A percentile compares a stretch with the other conserved stretches of the same genome.
Evolutionary conservation across 2,888 invertebrate species (phyloP).

Genomic region (Drosophila lutescens): DNA sequence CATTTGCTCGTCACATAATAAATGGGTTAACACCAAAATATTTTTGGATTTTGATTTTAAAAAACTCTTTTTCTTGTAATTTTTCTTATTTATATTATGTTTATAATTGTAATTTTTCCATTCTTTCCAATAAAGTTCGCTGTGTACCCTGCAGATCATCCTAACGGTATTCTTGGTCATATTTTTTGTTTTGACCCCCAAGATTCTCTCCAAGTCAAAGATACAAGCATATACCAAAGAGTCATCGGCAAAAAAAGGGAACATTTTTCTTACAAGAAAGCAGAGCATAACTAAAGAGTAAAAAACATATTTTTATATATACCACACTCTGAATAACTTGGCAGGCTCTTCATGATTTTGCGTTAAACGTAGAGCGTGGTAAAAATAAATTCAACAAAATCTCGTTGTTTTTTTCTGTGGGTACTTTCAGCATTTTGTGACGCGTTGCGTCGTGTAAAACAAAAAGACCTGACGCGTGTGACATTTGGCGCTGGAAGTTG

Average conservation of each 20-base stretch:
- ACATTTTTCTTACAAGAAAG: slow-evolving; percentile 4
- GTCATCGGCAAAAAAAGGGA: background rate
- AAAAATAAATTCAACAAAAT: slow-evolving; percentile 45
- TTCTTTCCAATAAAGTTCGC: no score
- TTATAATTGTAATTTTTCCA: no score
- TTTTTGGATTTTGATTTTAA: background rate
- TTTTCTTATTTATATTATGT: no score
- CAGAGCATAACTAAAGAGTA: background rate
- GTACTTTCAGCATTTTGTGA: slow-evolving; percentile 32
- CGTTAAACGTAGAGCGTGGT: slow-evolving; percentile 42
- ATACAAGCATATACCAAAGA: slow-evolving; percentile 1
- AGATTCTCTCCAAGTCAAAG: background rate
- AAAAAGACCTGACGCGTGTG: slow-evolving; percentile 65
- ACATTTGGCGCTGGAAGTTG: slow-evolving; percentile 61
- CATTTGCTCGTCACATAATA: slow-evolving; percentile 9
- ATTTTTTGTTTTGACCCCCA: background rate
- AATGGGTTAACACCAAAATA: slow-evolving; percentile 17
- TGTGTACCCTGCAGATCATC: no score
- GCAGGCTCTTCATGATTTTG: slow-evolving; percentile 43
- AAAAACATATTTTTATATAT: slow-evolving; percentile 20
- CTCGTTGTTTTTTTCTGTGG: slow-evolving; percentile 25
- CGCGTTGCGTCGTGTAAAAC: slow-evolving; percentile 44
- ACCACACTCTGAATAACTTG: slow-evolving; percentile 16
- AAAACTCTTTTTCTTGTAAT: no score
- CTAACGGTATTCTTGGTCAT: no score